These are phyloP conservation scores for Anthoscopus minutus DNA, from an alignment of 2,113 vertebrate genomes.

Conservation along the genomic window DNA sequence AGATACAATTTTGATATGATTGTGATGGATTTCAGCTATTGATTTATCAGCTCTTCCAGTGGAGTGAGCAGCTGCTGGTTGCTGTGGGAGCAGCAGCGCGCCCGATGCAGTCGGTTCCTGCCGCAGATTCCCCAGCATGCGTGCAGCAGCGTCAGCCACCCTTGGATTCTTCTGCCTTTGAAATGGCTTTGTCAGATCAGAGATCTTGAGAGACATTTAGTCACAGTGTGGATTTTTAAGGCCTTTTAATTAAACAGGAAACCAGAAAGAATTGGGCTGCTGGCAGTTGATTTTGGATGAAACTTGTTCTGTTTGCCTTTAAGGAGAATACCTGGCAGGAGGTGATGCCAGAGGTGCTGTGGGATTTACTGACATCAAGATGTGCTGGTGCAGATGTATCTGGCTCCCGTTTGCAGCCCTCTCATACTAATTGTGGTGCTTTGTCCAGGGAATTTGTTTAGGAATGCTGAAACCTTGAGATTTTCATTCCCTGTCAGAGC, in stretches of 20 bases:
- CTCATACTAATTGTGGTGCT: not conserved
- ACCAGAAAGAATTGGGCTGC: not conserved
- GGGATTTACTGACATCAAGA: not conserved
- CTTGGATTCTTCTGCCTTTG: not conserved
- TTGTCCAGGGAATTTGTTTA: not conserved
- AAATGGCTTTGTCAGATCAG: conserved; percentile 5
- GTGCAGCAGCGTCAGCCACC: not conserved
- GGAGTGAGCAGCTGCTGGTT: not conserved
- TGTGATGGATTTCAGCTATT: not conserved
- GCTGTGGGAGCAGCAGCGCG: not conserved
- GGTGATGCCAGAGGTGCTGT: not conserved
- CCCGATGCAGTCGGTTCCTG: not conserved
- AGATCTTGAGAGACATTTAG: not conserved
- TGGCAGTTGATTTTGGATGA: not conserved
- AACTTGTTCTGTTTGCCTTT: not conserved
- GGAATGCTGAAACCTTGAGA: not conserved
- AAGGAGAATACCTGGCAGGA: not conserved
- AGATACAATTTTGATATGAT: accelerated
- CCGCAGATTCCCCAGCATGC: conserved; percentile 48
- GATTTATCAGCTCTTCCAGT: accelerated
- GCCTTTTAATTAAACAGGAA: not conserved
- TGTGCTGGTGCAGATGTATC: not conserved
- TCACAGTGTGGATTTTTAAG: accelerated
- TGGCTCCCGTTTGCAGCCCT: not conserved
- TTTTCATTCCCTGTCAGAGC: not conserved